Evolutionary conservation across 2,888 invertebrate genomes (phyloP), one percentile per base, ranked within the genome.

Genomic region (Hemistola chrysoprasaria): DNA sequence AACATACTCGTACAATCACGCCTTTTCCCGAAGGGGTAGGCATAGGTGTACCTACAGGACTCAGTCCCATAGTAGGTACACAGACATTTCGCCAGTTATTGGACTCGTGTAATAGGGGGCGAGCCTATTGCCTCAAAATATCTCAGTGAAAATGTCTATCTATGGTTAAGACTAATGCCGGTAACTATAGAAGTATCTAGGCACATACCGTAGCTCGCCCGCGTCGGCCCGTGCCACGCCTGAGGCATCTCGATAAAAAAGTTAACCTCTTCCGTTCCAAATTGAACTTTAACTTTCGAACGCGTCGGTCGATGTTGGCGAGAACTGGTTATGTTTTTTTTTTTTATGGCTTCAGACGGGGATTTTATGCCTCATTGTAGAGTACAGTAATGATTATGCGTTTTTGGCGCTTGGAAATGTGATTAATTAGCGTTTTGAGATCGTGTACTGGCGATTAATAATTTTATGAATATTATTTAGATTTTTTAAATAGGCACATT

Each of bases 321-420:
- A 22, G 23, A 32, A 26, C 28, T 22, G 22, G 25, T 27, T 27
- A 42, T 44, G 48, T 56, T 59, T 50, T 50, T 56, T 58, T 61
- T 44, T 56, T 59, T 60, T 59, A 31, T 49, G 39, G 40, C 11
- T 21, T 22, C 36, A 1, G 9, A 29, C 46, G 22, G 46, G 44
- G 56, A 61, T 62, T 66, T 63, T 64, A 65, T 63, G 63, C 59
- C 54, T 59, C 60, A 62, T 62, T 62, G 64, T 64, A 48, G 50
- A 43, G 56, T 49, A 58, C 55, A 9, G 59, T 52, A 58, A 60
- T 62, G 49, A 62, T 66, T 66, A 61, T 48, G 29, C 41, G 39
- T 27, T 37, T 45, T 50, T 40, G 43, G 38, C 32, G 46, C 41
- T 52, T 50, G 48, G 45, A 46, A 42, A 43, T 42, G 33, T 47